Base-by-base conservation (phyloP, 2,113 vertebrate species). In the Sebastes schlegelii region DNA sequence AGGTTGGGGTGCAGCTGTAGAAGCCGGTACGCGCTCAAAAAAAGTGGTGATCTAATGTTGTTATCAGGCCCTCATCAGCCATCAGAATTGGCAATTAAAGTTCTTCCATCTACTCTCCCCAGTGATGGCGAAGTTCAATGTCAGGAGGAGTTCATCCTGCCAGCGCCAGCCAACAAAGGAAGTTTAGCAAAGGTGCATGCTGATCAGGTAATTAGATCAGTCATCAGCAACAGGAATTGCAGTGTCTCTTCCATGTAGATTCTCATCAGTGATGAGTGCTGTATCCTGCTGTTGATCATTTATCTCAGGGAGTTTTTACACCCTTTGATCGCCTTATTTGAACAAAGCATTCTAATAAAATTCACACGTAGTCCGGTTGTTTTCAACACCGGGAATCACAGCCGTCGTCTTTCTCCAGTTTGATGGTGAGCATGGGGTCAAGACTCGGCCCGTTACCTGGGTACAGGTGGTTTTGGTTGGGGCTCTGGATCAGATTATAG, bases 351-450 rank as follows among this genome's bases (percentile, higher is more conserved):
- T 88, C 75, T n/a, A 21, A 43, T 63, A n/a, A 57, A 70, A 72
- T 77, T 77, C 61, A 49, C 42, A 45, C 46, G 21, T n/a, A 54
- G 46, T 79, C 55, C 77, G 23, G 13, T 43, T 67, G 23, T 63
- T 95, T 95, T 99, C 96, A 99, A 95, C 97, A 98, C 62, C 87
- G 93, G 72, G 95, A 94, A 68, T 90, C 88, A 23, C n/a, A 91
- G 92, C 91, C 95, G 93, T 96, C 95, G 67, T 97, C 97, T 95
- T 97, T 98, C 89, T 98, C 98, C 96, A 98, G 95, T 88, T 96
- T 97, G 96, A 99, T 97, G 91, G 97, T 98, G 95, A 99, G 96
- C 92, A 96, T 98, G 89, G 97, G 97, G 86, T 99, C 97, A 89
- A 96, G 95, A 17, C 95, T 95, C 58, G 95, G 91, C 19, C 96